A percentile compares a stretch with the other conserved stretches of the same genome.
Conservation (phyloP, 2,888 invertebrate species). For the Clitarchus hookeri region DNA sequence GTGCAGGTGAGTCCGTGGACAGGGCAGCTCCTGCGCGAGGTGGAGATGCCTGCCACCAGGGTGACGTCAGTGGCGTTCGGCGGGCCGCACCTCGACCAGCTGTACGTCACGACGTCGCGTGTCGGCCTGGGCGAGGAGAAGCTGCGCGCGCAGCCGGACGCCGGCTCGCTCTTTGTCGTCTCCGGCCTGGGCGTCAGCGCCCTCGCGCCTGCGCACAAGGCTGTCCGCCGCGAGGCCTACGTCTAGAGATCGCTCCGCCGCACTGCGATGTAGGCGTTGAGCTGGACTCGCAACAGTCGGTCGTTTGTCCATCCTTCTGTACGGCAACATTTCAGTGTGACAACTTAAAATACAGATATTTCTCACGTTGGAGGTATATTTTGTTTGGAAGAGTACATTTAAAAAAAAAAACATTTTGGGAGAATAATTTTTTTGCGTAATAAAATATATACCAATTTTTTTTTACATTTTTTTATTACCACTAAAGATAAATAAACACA, state of each 20-base stretch:
- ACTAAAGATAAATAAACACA: no score
- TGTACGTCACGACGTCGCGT: conserved; percentile 62
- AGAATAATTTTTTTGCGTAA: no score
- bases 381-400: no score
- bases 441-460: no score
- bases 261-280: no score
- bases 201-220: conserved; percentile 31
- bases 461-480: no score
- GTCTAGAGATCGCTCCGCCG: neutral
- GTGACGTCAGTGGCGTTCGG: conserved; percentile 74
- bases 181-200: conserved; percentile 32
- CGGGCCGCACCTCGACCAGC: conserved; percentile 64
- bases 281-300: no score
- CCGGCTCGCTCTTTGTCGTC: conserved; percentile 53
- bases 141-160: conserved; percentile 55
- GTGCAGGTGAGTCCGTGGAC: conserved; percentile 63
- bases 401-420: no score
- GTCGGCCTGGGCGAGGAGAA: conserved; percentile 56
- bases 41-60: conserved; percentile 63
- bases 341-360: no score
- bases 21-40: conserved; percentile 60
- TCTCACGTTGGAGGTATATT: no score
- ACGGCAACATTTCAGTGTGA: no score
- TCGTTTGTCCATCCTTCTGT: no score
- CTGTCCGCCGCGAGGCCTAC: conserved; percentile 21